phyloP scores from a whole-genome alignment of 2,113 vertebrate genomes.

The Oxygymnocypris stewartii region DNA sequence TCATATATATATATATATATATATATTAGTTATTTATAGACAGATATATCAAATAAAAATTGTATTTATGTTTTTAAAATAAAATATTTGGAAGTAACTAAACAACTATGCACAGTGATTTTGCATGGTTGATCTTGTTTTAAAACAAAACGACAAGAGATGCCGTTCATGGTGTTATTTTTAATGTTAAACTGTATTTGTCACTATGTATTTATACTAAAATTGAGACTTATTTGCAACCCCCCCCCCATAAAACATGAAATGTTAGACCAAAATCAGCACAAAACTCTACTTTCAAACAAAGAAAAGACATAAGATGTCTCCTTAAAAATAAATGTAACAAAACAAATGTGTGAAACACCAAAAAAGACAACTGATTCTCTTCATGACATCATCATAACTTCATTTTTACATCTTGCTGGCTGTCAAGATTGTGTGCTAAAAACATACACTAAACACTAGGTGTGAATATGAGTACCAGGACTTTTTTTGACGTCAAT shows the following conservation, averaged over 20 bases:
- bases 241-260: neutral
- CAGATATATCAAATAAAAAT: too few relatives aligned
- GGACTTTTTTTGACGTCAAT: neutral
- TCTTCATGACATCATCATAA: neutral
- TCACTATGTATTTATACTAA: neutral
- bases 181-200: neutral
- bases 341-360: neutral
- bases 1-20: too few relatives aligned
- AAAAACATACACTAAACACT: neutral
- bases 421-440: neutral
- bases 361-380: neutral
- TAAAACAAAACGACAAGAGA: too few relatives aligned
- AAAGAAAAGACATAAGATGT: constrained; percentile 1
- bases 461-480: neutral
- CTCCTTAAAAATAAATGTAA: neutral
- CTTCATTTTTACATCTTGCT: neutral
- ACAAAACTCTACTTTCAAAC: neutral
- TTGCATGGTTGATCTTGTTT: too few relatives aligned
- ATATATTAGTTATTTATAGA: too few relatives aligned
- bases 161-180: neutral
- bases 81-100: too few relatives aligned
- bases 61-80: too few relatives aligned
- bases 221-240: neutral
- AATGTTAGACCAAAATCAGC: neutral
- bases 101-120: too few relatives aligned